These are phyloP conservation scores for Lasioglossum calceatum DNA, from an alignment of 2,888 invertebrate genomes.

Conservation along the genomic window DNA sequence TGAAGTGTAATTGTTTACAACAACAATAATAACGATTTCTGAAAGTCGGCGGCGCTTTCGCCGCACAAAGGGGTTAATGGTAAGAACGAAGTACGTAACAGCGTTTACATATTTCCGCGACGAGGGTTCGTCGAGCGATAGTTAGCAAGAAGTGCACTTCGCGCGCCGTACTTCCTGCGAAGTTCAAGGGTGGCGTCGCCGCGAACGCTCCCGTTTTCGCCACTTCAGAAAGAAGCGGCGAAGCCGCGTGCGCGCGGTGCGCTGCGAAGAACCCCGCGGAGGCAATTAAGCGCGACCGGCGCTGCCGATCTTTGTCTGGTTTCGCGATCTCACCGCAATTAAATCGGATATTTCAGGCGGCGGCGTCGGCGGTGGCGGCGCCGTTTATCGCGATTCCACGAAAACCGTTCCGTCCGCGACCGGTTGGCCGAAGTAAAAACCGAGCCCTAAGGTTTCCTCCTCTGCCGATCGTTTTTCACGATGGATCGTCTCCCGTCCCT, in stretches of 20 bases:
- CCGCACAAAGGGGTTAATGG: background rate
- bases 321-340: conserved; percentile 81
- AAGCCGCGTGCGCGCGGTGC: background rate
- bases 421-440: conserved; percentile 74
- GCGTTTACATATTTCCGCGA: conserved; percentile 5
- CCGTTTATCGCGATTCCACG: conserved; percentile 79
- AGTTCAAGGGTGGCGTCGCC: conserved; percentile 1
- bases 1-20: background rate
- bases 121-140: conserved; percentile 9
- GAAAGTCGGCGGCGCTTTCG: background rate
- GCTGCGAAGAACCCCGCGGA: conserved; percentile 30
- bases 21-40: background rate
- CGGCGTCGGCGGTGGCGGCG: conserved; percentile 70
- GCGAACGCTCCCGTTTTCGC: conserved; percentile 54
- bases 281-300: conserved; percentile 79
- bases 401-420: conserved; percentile 68
- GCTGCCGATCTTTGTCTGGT: conserved; percentile 82
- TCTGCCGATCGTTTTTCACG: conserved; percentile 65
- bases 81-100: conserved; percentile 12
- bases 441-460: conserved; percentile 61
- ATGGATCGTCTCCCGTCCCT: conserved; percentile 26
- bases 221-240: conserved; percentile 17
- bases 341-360: conserved; percentile 83
- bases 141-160: background rate
- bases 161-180: background rate